phyloP scores from a whole-genome alignment of 2,797 vertebrate species.

The Sardinella longiceps region DNA sequence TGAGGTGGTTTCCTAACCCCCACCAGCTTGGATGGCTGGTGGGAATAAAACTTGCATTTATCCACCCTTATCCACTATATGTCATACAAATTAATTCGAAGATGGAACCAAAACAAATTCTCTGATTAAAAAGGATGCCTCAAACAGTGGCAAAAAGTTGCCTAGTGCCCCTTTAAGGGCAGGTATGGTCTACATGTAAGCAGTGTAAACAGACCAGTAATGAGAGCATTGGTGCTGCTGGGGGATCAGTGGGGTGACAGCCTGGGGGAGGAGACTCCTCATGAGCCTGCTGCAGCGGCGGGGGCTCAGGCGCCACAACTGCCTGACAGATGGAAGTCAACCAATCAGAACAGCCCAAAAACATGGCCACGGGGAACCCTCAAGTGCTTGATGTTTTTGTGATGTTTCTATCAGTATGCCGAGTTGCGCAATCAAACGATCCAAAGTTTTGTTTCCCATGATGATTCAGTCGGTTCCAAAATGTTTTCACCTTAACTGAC shows the following conservation, averaged over 20 bases:
- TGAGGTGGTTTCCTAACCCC: no score
- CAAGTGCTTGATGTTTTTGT: not conserved
- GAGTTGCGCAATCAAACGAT: not conserved
- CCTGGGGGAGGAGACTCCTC: not conserved
- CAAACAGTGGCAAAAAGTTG: no score
- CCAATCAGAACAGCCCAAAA: not conserved
- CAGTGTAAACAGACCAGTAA: not conserved
- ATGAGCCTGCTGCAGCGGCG: not conserved
- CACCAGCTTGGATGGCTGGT: no score
- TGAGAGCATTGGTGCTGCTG: not conserved
- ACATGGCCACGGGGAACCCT: not conserved
- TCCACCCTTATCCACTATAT: no score
- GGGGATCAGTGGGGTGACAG: not conserved
- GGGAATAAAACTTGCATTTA: no score
- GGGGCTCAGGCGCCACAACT: not conserved
- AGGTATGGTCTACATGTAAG: no score
- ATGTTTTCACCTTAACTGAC: not conserved
- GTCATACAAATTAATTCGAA: no score
- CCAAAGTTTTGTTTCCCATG: not conserved
- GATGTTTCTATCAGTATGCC: not conserved
- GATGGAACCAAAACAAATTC: no score
- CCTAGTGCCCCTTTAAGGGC: no score
- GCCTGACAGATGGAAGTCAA: not conserved
- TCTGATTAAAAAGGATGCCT: no score
- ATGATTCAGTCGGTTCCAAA: slow-evolving; percentile 1